Percentiles rank a stretch among this genome's conserved stretches.
Evolutionary conservation across 1,140 invertebrate genomes (phyloP).

Genomic region (Cherax destructor): DNA sequence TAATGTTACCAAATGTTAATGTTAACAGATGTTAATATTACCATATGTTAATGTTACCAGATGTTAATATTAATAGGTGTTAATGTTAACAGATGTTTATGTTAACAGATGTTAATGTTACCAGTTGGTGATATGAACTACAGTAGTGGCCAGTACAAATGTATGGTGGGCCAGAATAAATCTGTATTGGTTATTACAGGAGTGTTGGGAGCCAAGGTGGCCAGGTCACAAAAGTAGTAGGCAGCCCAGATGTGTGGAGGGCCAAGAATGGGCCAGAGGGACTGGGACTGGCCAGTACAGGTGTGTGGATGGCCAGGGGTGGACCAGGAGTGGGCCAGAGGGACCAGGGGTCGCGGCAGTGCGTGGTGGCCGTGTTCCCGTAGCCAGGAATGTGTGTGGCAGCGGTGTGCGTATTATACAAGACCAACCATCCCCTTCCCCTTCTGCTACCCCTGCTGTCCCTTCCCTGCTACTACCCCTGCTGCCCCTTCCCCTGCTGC

Average conservation of each 20-base stretch:
- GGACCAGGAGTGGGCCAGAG: neutral
- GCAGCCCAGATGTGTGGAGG: neutral
- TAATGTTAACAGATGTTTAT: neutral
- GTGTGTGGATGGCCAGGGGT: neutral
- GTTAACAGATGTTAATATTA: too few species aligned
- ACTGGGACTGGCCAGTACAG: neutral
- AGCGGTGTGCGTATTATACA: conserved; percentile 19
- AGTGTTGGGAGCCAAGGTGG: neutral
- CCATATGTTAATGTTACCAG: too few species aligned
- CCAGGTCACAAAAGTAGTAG: neutral
- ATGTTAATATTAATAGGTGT: too few species aligned
- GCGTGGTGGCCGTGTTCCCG: conserved; percentile 14
- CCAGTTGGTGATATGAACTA: too few species aligned
- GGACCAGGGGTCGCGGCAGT: neutral
- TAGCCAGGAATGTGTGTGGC: conserved; percentile 24
- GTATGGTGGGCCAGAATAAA: neutral
- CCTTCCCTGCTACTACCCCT: neutral
- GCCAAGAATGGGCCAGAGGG: neutral
- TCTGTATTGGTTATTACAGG: neutral
- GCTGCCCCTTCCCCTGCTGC: neutral
- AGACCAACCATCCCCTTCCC: neutral
- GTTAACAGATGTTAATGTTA: too few species aligned
- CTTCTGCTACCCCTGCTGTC: neutral
- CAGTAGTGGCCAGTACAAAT: neutral
- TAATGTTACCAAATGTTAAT: too few species aligned